Base-by-base conservation (phyloP, 2,113 vertebrate genomes). In the Heterochromis multidens region DNA sequence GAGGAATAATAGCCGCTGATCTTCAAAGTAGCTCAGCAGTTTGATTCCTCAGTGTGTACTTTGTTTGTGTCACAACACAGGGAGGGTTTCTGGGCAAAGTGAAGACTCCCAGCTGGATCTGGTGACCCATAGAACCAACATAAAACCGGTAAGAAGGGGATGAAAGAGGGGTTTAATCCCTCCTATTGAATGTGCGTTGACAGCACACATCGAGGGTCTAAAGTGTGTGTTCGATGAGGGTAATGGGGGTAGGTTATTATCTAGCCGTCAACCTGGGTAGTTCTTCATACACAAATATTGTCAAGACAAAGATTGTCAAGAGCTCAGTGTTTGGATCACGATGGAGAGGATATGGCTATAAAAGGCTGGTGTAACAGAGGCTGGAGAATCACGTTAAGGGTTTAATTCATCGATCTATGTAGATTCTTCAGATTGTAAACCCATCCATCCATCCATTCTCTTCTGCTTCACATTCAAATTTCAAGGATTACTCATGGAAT, bases 161-260 rank as follows among this genome's bases (percentile, higher is more conserved):
- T 95, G 92, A 95, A 96, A 94, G 93, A 92, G 84, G 79, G 86
- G 87, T 89, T 86, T 94, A 91, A 93, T 94, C 91, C 89, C 87
- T 91, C 80, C 84, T 58, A 94, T 87, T 93, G 77, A 94, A 91
- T 46, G 82, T 79, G 80, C 43, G 77, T 65, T 90, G 87, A 94
- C 93, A 95, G 93, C 91, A 86, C 91, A 82, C 89, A 72, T 54
- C 82, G 19, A 90, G 85, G 88, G 88, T 87, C 93, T 89, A 81
- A 90, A 90, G 89, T 91, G 92, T 82, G 87, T 78, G 79, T 93
- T 87, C 82, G 77, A 92, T 95, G 93, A 90, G 92, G 94, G 95
- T 88, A 86, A 94, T 95, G 88, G 72, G 93, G 95, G 94, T 81
- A 80, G 82, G 79, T 91, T 93, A 79, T 92, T 88, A 74, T 86